Conservation (phyloP, 2,113 vertebrate species). For the Malurus melanocephalus region DNA sequence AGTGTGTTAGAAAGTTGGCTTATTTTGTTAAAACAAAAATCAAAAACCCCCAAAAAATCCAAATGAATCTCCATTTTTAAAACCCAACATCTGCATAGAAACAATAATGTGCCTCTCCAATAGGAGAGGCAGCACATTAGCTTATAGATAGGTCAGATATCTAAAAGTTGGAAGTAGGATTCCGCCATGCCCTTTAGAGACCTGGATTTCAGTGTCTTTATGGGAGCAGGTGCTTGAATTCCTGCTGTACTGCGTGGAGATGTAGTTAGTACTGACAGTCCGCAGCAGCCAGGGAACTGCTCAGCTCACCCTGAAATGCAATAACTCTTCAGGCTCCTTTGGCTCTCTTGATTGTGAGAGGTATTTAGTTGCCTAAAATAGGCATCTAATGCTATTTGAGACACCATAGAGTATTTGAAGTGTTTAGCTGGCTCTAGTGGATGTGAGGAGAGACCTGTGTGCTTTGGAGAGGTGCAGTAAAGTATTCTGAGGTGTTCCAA, state of each 20-base stretch:
- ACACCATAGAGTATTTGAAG: not conserved
- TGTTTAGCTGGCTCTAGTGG: not conserved
- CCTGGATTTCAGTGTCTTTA: not conserved
- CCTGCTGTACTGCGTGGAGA: not conserved
- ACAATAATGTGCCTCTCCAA: not conserved
- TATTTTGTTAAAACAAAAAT: not conserved
- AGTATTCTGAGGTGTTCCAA: not conserved
- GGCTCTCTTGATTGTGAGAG: not conserved
- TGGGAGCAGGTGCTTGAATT: not conserved
- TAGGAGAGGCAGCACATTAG: not conserved
- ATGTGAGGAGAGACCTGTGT: not conserved
- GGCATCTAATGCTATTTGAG: not conserved
- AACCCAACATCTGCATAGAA: not conserved
- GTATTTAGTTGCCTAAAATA: not conserved
- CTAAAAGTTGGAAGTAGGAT: not conserved
- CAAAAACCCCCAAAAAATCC: fast-evolving
- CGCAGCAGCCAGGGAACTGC: not conserved
- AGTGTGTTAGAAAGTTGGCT: not conserved
- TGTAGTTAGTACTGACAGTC: not conserved
- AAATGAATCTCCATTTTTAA: not conserved
- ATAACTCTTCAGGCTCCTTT: not conserved
- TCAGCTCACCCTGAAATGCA: not conserved
- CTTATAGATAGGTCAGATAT: not conserved
- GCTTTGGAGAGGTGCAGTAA: not conserved
- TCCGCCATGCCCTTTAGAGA: not conserved